Percentiles rank a stretch among this genome's conserved stretches.
phyloP scores from a whole-genome alignment of 2,797 vertebrate genomes.

The Vespertilio murinus region DNA sequence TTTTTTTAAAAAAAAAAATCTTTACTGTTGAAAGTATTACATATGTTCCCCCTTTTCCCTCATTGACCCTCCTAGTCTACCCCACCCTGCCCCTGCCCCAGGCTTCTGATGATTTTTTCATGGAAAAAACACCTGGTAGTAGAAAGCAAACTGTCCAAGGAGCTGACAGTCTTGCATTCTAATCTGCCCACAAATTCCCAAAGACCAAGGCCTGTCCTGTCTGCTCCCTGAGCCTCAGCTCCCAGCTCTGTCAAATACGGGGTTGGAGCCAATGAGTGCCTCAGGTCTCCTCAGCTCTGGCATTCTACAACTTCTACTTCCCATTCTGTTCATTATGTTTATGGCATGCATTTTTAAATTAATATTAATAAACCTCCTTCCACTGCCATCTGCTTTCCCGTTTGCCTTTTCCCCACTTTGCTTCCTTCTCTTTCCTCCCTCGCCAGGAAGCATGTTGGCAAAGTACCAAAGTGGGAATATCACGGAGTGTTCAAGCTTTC shows the following conservation, averaged over 20 bases:
- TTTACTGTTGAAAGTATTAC: too few species aligned
- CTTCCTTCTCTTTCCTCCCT: neutral
- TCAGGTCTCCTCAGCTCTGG: neutral
- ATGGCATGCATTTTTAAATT: neutral
- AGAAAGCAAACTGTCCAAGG: neutral
- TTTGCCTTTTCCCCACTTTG: neutral
- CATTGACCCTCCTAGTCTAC: too few species aligned
- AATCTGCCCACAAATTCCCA: neutral
- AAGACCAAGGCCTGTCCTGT: neutral
- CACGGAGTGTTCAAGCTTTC: conserved; percentile 34
- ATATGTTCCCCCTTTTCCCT: too few species aligned
- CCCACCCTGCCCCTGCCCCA: too few species aligned
- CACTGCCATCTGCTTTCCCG: neutral
- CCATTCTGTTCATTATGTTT: neutral
- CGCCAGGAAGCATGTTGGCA: neutral
- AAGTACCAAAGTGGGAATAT: conserved; percentile 30
- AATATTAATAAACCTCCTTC: conserved; percentile 2
- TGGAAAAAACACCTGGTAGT: neutral
- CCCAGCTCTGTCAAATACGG: neutral
- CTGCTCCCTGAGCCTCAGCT: neutral
- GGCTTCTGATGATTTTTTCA: neutral
- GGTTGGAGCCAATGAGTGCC: neutral
- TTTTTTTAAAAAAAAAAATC: too few species aligned
- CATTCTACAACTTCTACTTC: neutral
- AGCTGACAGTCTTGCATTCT: neutral